A percentile compares a stretch with the other conserved stretches of the same genome.
Conservation (phyloP, 2,113 vertebrate genomes). For the Anolis sagrei region DNA sequence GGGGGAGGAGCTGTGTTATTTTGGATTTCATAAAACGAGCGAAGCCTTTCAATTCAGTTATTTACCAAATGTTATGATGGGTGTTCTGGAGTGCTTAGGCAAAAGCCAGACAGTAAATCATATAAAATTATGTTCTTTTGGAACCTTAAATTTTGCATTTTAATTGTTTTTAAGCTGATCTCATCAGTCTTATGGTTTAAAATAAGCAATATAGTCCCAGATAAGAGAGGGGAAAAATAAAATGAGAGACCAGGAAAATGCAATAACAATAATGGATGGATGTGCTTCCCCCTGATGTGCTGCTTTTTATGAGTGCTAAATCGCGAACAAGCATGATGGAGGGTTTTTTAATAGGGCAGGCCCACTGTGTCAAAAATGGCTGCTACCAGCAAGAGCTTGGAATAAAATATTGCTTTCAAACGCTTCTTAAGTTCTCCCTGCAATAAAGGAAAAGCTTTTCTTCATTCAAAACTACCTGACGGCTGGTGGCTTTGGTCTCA, state of each 20-base stretch:
- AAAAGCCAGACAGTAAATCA: conserved; percentile 60
- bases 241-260: conserved; percentile 47
- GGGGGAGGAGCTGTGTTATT: not conserved
- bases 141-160: conserved; percentile 67
- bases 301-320: conserved; percentile 56
- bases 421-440: conserved; percentile 1
- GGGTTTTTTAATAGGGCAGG: conserved; percentile 17
- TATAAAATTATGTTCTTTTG: conserved; percentile 54
- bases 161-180: conserved; percentile 66
- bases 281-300: conserved; percentile 42
- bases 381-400: conserved; percentile 6
- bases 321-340: conserved; percentile 15
- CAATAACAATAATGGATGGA: conserved; percentile 46
- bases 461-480: not conserved
- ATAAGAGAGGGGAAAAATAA: conserved; percentile 56
- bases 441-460: not conserved
- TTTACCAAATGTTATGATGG: conserved; percentile 68
- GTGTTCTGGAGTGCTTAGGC: conserved; percentile 54
- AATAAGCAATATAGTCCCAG: conserved; percentile 46
- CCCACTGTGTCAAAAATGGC: not conserved
- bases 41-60: conserved; percentile 58
- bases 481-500: not conserved
- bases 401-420: conserved; percentile 30
- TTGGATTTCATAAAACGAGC: conserved; percentile 40
- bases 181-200: conserved; percentile 45